Base-by-base conservation (phyloP, 1,140 invertebrate species). In the Formica exsecta region DNA sequence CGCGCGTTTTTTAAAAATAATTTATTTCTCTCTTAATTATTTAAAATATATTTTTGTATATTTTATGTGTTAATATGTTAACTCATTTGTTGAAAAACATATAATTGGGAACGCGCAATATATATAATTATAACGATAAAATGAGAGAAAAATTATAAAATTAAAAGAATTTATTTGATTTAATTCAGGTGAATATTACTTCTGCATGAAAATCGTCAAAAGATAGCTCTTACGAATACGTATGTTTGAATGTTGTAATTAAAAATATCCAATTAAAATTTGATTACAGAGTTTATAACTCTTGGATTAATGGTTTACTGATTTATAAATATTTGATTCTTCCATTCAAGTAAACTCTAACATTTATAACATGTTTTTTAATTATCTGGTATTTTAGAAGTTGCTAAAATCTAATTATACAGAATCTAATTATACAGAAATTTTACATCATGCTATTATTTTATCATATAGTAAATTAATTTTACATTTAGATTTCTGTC, bases 161-260 rank as follows among this genome's bases (percentile, higher is more conserved):
- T 1, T 0, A 3, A 32, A 8, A 29, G 3, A 41, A 57, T 80
- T 54, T 25, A 19, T 25, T 83, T 11, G 11, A 74, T 6, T 80
- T 71, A 25, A 57, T 16, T 44, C n/a, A 51, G 19, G 8, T n/a
- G 22, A 61, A 41, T 70, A 38, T 57, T 22, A 29, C 16, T 68
- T 70, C 2, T 16, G 16, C 22, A 7, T 5, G 0, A 38, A 54
- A 80, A 57, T 71, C 11, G 2, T 9, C 13, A 66, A 6, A 9
- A 32, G 8, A n/a, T 70, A 57, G 11, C 0, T 59, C 44, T 29
- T 9, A 36, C 6, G 11, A 41, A 44, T 13, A 68, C 19, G 16
- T 32, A 44, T 32, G n/a, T 71, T 57, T 61, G 8, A 70, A 80
- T 80, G 2, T 81, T 44, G 36, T 7, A 71, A 71, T 61, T 71